A percentile compares a stretch with the other conserved stretches of the same genome.
Conservation (phyloP, 1,140 invertebrate species). For the Drosophila tani region DNA sequence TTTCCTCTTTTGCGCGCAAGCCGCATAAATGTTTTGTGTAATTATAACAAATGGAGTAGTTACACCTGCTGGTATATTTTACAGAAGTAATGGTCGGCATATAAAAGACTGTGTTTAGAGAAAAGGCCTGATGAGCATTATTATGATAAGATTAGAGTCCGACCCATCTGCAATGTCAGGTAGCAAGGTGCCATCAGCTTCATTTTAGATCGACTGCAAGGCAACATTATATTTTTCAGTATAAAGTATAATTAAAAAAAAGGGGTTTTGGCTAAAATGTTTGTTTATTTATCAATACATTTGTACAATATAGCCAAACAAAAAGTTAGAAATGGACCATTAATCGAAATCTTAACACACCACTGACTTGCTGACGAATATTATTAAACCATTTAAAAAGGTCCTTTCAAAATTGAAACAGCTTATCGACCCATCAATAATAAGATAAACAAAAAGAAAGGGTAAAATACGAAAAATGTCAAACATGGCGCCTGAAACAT, state of each 20-base stretch:
- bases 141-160: slow-evolving; percentile 74
- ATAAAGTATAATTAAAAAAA: neutral
- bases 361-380: neutral
- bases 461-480: slow-evolving; percentile 40
- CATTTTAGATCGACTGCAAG: neutral
- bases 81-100: slow-evolving; percentile 24
- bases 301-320: no score
- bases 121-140: slow-evolving; percentile 52
- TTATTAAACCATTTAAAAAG: neutral
- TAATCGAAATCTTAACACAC: neutral
- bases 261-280: neutral
- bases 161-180: slow-evolving; percentile 60
- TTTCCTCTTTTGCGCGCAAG: slow-evolving; percentile 32
- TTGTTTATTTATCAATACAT: no score
- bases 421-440: slow-evolving; percentile 46
- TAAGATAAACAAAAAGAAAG: slow-evolving; percentile 33
- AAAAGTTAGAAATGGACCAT: no score
- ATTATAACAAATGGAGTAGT: slow-evolving; percentile 70
- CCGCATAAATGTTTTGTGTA: slow-evolving; percentile 68
- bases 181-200: slow-evolving; percentile 42
- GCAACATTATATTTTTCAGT: neutral
- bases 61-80: slow-evolving; percentile 58
- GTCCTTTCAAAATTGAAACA: slow-evolving; percentile 26
- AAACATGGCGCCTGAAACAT: slow-evolving; percentile 57
- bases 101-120: slow-evolving; percentile 33